Evolutionary conservation across 1,140 invertebrate species (phyloP).

Genomic region (Goniozus legneri): DNA sequence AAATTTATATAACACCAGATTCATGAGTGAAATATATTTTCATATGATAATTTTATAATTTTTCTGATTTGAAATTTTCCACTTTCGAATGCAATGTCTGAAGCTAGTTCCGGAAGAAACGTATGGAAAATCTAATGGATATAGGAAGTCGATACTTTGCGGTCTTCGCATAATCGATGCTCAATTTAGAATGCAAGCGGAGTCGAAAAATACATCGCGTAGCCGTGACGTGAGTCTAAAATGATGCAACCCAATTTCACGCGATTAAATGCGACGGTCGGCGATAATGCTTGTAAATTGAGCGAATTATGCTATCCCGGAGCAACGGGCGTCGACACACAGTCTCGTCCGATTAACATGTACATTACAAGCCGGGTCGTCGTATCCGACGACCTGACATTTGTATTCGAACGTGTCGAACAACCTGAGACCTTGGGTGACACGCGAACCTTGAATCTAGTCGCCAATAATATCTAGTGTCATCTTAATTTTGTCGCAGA

Average conservation of each 20-base stretch:
- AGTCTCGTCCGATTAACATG: constrained; percentile 48
- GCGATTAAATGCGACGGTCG: constrained; percentile 45
- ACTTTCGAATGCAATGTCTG: no score
- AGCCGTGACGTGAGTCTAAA: constrained; percentile 33
- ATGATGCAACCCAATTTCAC: constrained; percentile 41
- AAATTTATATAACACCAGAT: no score
- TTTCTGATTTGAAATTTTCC: no score
- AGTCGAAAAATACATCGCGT: no score
- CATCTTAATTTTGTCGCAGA: no score
- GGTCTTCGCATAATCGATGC: neutral
- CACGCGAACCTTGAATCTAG: no score
- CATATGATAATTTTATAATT: no score
- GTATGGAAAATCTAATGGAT: no score
- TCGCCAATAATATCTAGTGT: no score
- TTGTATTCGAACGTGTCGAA: constrained; percentile 48
- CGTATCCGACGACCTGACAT: constrained; percentile 41
- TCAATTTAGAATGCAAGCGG: neutral
- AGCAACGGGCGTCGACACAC: constrained; percentile 28
- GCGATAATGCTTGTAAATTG: constrained; percentile 54
- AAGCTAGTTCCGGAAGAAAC: no score
- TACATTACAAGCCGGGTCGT: constrained; percentile 42
- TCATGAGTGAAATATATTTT: no score
- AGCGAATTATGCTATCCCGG: constrained; percentile 47
- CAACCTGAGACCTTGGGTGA: constrained; percentile 29
- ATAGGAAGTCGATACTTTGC: no score